phyloP scores from a whole-genome alignment of 2,113 vertebrate species.

The Pipa parva region DNA sequence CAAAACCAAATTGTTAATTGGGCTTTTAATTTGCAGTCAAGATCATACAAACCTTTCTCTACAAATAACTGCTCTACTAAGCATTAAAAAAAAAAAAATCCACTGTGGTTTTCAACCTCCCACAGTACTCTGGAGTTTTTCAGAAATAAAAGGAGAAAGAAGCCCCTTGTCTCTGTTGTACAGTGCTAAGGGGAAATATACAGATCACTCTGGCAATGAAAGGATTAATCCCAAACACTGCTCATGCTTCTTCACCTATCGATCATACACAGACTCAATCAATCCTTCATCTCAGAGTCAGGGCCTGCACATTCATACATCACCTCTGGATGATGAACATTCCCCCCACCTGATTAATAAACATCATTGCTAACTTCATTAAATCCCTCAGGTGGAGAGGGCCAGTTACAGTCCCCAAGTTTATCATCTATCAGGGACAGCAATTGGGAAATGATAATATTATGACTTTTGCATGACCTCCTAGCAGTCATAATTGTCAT shows the following conservation, averaged over 20 bases:
- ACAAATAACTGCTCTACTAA: too few species aligned
- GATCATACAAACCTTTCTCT: too few species aligned
- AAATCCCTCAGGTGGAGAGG: conserved; percentile 11
- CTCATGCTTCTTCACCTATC: conserved; percentile 13
- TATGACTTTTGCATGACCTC: neutral
- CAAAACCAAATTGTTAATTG: too few species aligned
- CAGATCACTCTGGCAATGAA: neutral
- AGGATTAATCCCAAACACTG: neutral
- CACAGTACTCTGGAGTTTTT: too few species aligned
- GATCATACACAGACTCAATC: conserved; percentile 23
- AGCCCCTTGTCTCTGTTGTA: neutral
- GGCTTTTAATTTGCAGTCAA: too few species aligned
- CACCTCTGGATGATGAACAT: conserved; percentile 24
- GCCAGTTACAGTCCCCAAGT: conserved; percentile 4
- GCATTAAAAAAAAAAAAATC: too few species aligned
- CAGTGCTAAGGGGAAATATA: neutral
- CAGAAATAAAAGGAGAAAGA: neutral
- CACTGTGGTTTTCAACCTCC: too few species aligned
- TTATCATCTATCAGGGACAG: conserved; percentile 15
- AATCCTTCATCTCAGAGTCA: conserved; percentile 31
- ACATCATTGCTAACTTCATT: conserved; percentile 32
- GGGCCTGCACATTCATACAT: conserved; percentile 16
- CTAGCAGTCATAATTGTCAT: neutral
- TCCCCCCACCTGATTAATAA: conserved; percentile 32
- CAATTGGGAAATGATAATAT: conserved; percentile 1